Evolutionary conservation across 2,888 invertebrate genomes (phyloP).

Genomic region (Prionchulus punctatus): DNA sequence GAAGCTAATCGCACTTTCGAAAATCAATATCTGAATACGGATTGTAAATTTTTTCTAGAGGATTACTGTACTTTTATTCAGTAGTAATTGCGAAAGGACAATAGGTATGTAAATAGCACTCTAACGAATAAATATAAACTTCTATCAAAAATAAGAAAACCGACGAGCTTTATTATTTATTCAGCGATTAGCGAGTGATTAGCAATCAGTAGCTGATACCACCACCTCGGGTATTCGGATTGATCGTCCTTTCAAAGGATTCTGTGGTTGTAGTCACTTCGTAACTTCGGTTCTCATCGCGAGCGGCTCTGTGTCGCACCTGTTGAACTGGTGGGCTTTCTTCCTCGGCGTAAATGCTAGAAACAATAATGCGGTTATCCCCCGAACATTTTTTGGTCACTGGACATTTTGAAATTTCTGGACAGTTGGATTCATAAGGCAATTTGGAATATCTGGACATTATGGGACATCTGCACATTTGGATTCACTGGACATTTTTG

Average conservation of each 20-base stretch:
- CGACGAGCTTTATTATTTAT: no score
- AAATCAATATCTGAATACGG: no score
- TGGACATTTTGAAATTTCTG: no score
- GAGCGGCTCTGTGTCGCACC: slow-evolving; percentile 18
- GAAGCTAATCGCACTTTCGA: neutral
- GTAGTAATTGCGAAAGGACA: neutral
- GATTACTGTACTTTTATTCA: neutral
- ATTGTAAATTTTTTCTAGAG: neutral
- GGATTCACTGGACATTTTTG: no score
- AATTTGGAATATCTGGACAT: no score
- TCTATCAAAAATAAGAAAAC: no score
- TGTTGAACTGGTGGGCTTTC: slow-evolving; percentile 18
- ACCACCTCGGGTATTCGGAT: slow-evolving; percentile 14
- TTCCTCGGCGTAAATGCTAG: slow-evolving; percentile 27
- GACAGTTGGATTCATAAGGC: no score
- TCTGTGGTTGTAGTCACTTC: slow-evolving; percentile 31
- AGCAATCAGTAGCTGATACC: slow-evolving; percentile 1
- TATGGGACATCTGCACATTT: no score
- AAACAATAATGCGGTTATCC: slow-evolving; percentile 11
- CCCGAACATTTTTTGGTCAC: no score
- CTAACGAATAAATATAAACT: neutral
- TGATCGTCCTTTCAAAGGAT: slow-evolving; percentile 29
- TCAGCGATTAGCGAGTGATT: no score
- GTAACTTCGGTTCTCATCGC: slow-evolving; percentile 21
- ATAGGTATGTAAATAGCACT: neutral